Conservation (phyloP, 2,888 invertebrate genomes). For the Bursaphelenchus okinawaensis region DNA sequence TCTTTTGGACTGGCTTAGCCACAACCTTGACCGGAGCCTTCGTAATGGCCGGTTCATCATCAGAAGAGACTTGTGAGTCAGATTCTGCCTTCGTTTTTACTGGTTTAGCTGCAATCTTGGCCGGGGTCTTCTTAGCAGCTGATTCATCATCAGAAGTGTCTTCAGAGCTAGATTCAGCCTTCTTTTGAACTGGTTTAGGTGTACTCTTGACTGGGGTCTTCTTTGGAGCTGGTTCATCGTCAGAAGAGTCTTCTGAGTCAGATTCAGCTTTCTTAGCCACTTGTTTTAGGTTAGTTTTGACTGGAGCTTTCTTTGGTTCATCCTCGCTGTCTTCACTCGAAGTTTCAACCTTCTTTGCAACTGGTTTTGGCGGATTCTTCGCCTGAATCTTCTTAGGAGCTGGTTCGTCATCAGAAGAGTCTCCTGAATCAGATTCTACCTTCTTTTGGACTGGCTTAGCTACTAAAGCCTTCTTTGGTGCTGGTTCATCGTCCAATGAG, state of each 20-base stretch:
- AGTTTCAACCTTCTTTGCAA: not conserved
- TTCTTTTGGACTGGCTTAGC: constrained; percentile 21
- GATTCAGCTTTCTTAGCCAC: constrained; percentile 18
- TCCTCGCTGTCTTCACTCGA: constrained; percentile 9
- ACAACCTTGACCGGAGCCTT: constrained; percentile 10
- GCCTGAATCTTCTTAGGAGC: no score
- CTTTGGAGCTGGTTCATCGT: constrained; percentile 13
- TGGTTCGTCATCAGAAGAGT: constrained; percentile 16
- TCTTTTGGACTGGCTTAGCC: not conserved
- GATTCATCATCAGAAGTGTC: constrained; percentile 17
- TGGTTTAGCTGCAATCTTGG: not conserved
- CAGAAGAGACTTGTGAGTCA: not conserved
- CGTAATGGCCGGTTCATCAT: constrained; percentile 16
- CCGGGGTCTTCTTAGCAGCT: not conserved
- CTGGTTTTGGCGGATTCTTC: not conserved
- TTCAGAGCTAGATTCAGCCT: constrained; percentile 2
- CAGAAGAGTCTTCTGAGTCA: constrained; percentile 10
- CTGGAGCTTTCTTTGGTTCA: constrained; percentile 20
- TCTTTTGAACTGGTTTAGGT: not conserved
- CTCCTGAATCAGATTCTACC: constrained; percentile 14
- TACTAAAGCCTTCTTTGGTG: constrained; percentile 19
- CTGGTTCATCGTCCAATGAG: constrained; percentile 22
- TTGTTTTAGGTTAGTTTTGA: constrained; percentile 5
- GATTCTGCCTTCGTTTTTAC: not conserved
- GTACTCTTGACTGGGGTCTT: not conserved